A percentile compares a stretch with the other conserved stretches of the same genome.
Conservation (phyloP, 2,797 vertebrate species). For the Danio tinwini region DNA sequence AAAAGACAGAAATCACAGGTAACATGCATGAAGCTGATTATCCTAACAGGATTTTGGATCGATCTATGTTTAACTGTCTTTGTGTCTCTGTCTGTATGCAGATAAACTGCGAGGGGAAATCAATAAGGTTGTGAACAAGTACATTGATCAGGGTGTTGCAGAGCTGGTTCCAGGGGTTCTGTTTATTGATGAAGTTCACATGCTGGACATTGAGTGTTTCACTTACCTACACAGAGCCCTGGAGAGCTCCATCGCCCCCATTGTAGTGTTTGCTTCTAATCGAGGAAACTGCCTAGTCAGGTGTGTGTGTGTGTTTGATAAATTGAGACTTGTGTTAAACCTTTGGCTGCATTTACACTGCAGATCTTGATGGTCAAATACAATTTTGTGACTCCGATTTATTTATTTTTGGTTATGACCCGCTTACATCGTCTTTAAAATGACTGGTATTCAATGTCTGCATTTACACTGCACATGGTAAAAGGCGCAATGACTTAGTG, state of each 20-base stretch:
- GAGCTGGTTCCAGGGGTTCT: constrained; percentile 96
- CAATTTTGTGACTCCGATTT: too few species aligned
- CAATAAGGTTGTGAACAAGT: constrained; percentile 99
- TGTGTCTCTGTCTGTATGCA: constrained; percentile 60
- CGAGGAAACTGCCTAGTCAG: constrained; percentile 95
- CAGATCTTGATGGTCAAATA: too few species aligned
- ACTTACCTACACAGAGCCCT: constrained; percentile 95
- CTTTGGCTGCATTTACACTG: too few species aligned
- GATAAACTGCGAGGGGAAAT: constrained; percentile 97
- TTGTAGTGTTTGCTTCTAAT: constrained; percentile 98
- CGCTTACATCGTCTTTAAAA: too few species aligned
- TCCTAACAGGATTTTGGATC: neutral
- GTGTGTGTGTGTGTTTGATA: constrained; percentile 69
- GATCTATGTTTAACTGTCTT: neutral
- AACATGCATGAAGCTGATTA: neutral
- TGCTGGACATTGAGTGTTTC: constrained; percentile 99
- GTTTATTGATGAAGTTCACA: constrained; percentile 98
- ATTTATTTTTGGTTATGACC: too few species aligned
- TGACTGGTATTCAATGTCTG: too few species aligned
- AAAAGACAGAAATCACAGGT: constrained; percentile 99
- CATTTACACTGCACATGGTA: too few species aligned
- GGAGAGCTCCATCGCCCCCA: constrained; percentile 95
- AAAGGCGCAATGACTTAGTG: too few species aligned
- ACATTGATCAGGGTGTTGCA: constrained; percentile 97
- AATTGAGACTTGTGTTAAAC: too few species aligned